These are phyloP conservation scores for Chymomyza fuscimana DNA, from an alignment of 2,888 invertebrate species.

Conservation along the genomic window DNA sequence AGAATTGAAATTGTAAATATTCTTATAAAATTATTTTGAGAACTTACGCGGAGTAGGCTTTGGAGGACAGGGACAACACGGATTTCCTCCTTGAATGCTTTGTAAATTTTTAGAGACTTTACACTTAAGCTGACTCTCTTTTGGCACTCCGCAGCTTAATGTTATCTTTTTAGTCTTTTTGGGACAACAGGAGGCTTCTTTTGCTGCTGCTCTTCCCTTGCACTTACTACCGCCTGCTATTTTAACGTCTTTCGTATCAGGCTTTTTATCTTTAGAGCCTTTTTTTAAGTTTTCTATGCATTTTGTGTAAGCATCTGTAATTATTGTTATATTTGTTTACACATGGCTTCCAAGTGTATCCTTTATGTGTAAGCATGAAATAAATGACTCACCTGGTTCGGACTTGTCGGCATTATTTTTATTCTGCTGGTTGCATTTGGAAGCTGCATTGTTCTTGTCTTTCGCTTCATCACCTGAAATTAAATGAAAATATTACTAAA, in stretches of 20 bases:
- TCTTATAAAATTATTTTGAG: not conserved
- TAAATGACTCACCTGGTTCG: not conserved
- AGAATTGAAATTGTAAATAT: not conserved
- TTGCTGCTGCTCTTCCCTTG: not conserved
- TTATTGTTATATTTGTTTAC: no score
- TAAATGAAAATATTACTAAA: no score
- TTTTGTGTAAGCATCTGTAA: no score
- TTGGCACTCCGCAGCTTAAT: conserved; percentile 20
- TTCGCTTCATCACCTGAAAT: no score
- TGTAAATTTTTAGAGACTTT: not conserved
- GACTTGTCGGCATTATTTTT: not conserved
- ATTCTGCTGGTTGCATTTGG: no score
- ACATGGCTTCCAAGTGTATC: no score
- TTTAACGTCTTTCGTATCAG: not conserved
- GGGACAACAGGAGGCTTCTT: not conserved
- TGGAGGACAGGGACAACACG: conserved; percentile 17
- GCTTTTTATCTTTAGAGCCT: not conserved
- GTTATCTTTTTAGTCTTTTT: not conserved
- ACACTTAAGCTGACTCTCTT: not conserved
- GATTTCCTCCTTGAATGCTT: conserved; percentile 18
- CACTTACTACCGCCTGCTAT: conserved; percentile 22
- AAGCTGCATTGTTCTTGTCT: no score
- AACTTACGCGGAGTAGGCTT: conserved; percentile 22
- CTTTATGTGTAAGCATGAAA: no score
- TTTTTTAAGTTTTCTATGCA: not conserved